phyloP scores from a whole-genome alignment of 2,888 invertebrate species.

The Cerastoderma edule region DNA sequence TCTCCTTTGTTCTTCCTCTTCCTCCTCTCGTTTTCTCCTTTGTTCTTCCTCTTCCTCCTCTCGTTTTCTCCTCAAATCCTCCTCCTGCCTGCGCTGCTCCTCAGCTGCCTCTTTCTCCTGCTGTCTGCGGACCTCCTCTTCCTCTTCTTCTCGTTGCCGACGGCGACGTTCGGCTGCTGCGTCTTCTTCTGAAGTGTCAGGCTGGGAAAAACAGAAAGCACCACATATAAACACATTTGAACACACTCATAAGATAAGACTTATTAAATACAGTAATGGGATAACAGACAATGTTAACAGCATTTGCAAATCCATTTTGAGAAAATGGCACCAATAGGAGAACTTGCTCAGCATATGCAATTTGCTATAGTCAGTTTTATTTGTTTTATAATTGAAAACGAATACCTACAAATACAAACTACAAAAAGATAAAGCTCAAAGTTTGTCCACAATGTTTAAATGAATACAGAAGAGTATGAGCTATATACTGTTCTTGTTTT shows the following conservation, averaged over 20 bases:
- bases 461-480: no score
- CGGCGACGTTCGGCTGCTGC: conserved; percentile 58
- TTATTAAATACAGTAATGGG: no score
- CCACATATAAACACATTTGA: neutral
- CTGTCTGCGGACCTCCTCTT: conserved; percentile 93
- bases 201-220: conserved; percentile 24
- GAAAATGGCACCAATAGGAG: no score
- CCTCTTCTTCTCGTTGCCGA: conserved; percentile 93
- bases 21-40: conserved; percentile 44
- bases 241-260: neutral
- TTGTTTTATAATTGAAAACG: no score
- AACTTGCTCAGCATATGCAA: no score
- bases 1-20: conserved; percentile 78
- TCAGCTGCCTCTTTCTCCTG: conserved; percentile 98
- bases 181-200: conserved; percentile 54
- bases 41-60: conserved; percentile 42
- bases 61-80: conserved; percentile 53
- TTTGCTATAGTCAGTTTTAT: no score
- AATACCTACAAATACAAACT: no score
- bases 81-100: conserved; percentile 86
- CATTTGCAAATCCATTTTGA: no score
- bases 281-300: no score
- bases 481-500: no score
- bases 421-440: no score
- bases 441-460: no score